A percentile compares a stretch with the other conserved stretches of the same genome.
These are phyloP conservation scores for Pantherophis guttatus DNA, from an alignment of 2,113 vertebrate genomes.

Conservation along the genomic window DNA sequence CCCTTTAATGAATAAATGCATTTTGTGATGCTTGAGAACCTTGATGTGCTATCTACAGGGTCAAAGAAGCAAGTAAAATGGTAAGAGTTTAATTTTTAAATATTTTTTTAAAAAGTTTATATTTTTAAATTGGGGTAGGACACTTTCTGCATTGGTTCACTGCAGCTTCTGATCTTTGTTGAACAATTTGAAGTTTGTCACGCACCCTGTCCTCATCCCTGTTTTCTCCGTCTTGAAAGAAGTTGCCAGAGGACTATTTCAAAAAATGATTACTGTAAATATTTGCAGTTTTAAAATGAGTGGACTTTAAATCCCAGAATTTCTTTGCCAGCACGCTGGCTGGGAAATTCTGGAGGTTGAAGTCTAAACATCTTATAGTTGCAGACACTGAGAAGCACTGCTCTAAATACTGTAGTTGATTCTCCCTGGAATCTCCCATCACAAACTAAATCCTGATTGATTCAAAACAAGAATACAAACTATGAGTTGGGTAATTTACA, in stretches of 20 bases:
- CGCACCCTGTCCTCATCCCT: neutral
- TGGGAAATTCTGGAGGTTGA: neutral
- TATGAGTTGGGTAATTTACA: neutral
- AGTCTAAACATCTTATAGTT: neutral
- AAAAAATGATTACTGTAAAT: neutral
- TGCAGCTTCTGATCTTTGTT: neutral
- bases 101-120: neutral
- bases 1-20: neutral
- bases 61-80: neutral
- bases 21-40: neutral
- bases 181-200: neutral
- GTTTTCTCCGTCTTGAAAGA: neutral
- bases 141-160: neutral
- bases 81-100: neutral
- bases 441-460: neutral
- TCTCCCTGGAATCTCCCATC: neutral
- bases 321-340: neutral
- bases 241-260: neutral
- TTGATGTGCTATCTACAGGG: neutral
- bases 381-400: neutral
- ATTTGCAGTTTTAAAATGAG: neutral
- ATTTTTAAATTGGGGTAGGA: neutral
- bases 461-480: neutral
- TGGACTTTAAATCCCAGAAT: neutral
- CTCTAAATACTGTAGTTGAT: neutral